Evolutionary conservation across 2,797 vertebrate species (phyloP).

Genomic region (Pantherophis alleghaniensis): DNA sequence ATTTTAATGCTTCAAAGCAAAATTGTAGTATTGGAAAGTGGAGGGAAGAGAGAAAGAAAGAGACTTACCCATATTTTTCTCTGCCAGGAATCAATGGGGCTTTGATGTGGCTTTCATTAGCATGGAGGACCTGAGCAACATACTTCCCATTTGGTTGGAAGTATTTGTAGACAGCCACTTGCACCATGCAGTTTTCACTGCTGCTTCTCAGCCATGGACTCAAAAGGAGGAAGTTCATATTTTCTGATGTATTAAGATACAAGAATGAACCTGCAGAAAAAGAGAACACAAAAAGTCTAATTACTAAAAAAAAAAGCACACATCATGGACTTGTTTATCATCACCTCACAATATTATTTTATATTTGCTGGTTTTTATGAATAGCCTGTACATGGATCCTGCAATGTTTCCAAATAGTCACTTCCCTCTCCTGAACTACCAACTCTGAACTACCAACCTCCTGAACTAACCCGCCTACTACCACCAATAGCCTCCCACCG

Average conservation of each 20-base stretch:
- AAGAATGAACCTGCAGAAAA: conserved; percentile 73
- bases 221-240: conserved; percentile 66
- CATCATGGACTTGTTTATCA: not conserved
- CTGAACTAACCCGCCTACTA: no score
- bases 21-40: not conserved
- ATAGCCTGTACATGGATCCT: not conserved
- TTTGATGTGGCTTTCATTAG: conserved; percentile 69
- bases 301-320: not conserved
- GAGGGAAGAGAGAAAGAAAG: not conserved
- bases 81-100: conserved; percentile 61
- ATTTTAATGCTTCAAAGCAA: not conserved
- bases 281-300: conserved; percentile 31
- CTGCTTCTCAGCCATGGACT: conserved; percentile 79
- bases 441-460: no score
- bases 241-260: conserved; percentile 69
- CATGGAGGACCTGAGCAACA: conserved; percentile 67
- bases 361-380: not conserved
- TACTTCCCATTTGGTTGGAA: conserved; percentile 70
- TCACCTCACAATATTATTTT: not conserved
- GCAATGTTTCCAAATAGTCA: not conserved
- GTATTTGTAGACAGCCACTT: conserved; percentile 72
- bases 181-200: conserved; percentile 71
- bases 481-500: no score
- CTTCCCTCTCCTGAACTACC: not conserved
- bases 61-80: conserved; percentile 73